Conservation (phyloP, 2,113 vertebrate species). For the Rhegmatorhina hoffmannsi region DNA sequence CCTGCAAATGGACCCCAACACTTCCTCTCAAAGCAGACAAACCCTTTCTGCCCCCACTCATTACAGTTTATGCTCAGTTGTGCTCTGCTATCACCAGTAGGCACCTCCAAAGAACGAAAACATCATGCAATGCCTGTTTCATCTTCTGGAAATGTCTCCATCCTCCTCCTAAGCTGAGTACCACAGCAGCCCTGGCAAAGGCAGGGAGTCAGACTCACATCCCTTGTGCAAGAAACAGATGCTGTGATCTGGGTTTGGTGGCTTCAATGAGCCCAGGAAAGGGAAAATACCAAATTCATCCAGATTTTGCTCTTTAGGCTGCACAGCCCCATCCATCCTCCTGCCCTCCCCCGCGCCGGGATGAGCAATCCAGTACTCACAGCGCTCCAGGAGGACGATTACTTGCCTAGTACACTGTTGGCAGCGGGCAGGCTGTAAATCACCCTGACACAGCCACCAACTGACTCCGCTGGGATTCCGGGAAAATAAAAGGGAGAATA, state of each 20-base stretch:
- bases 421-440: background rate
- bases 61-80: fast-evolving
- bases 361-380: background rate
- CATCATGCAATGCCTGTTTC: background rate
- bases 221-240: fast-evolving
- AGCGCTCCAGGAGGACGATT: background rate
- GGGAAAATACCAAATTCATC: background rate
- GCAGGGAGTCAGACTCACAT: background rate
- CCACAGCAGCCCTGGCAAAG: fast-evolving
- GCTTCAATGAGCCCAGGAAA: background rate
- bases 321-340: background rate
- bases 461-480: background rate
- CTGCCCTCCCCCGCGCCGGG: fast-evolving
- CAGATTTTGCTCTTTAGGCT: background rate
- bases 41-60: background rate
- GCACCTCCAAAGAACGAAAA: background rate
- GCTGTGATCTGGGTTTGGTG: fast-evolving
- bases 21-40: background rate
- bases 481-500: background rate
- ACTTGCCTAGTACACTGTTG: background rate
- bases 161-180: background rate
- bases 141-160: background rate
- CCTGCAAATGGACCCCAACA: fast-evolving
- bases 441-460: background rate
- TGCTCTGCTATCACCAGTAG: background rate